Conservation (phyloP, 2,797 vertebrate species). For the Pangasius macronema region DNA sequence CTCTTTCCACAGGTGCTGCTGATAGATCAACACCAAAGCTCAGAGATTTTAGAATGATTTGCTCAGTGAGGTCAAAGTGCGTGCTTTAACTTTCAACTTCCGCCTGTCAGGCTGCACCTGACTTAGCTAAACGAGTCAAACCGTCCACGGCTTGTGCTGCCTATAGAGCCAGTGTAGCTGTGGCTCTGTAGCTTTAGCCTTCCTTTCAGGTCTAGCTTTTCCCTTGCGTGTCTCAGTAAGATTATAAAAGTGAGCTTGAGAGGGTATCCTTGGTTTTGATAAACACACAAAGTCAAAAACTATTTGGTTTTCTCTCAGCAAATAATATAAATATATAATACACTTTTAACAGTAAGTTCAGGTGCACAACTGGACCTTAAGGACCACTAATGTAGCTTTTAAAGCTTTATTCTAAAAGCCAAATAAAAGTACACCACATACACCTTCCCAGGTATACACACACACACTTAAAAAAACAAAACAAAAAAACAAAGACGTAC, state of each 20-base stretch:
- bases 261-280: neutral
- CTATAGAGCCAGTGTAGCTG: neutral
- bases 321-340: neutral
- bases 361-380: neutral
- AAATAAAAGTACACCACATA: neutral
- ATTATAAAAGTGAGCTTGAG: neutral
- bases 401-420: neutral
- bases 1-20: neutral
- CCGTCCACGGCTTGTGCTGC: neutral
- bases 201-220: neutral
- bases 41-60: neutral
- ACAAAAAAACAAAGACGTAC: neutral
- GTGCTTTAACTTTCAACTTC: conserved; percentile 16
- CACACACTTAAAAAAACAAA: neutral
- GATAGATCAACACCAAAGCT: neutral
- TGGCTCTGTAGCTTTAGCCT: neutral
- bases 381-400: neutral
- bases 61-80: conserved; percentile 14
- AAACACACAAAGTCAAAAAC: neutral
- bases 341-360: neutral
- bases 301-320: neutral
- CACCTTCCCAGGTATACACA: neutral
- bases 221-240: neutral
- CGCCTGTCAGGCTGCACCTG: neutral
- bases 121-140: neutral